Conservation (phyloP, 2,797 vertebrate genomes). For the Heterohyrax brucei region DNA sequence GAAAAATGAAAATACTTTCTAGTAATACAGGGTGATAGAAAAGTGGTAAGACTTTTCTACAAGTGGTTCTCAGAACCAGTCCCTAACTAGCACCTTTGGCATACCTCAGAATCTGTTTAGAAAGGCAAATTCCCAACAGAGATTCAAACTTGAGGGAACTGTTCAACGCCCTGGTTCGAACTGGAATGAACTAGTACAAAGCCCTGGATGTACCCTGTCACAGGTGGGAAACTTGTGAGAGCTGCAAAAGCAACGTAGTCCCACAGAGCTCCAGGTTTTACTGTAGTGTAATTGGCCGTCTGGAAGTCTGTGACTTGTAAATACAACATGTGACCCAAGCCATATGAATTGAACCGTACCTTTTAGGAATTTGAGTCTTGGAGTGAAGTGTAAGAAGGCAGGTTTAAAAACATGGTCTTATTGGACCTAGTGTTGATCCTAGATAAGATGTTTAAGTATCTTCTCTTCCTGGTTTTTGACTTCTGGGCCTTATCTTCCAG, state of each 20-base stretch:
- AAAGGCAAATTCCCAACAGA: too few relatives aligned
- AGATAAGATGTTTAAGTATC: background rate
- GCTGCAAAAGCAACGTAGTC: background rate
- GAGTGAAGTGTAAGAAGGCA: background rate
- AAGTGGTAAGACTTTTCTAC: background rate
- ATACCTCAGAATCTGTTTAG: too few relatives aligned
- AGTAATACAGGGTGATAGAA: background rate
- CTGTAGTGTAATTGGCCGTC: background rate
- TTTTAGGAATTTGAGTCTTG: conserved; percentile 25
- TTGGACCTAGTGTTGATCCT: background rate
- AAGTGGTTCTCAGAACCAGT: too few relatives aligned
- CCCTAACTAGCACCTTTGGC: too few relatives aligned
- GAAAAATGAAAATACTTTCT: background rate
- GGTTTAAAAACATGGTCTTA: conserved; percentile 5
- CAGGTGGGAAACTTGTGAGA: background rate
- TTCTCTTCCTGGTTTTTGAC: background rate
- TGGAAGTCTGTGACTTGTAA: background rate
- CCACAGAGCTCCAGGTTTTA: background rate
- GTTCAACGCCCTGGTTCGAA: too few relatives aligned
- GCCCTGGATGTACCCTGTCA: background rate
- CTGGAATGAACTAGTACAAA: too few relatives aligned
- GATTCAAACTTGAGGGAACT: too few relatives aligned
- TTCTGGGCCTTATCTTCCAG: background rate
- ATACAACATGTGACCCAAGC: background rate
- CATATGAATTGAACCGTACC: background rate